phyloP scores from a whole-genome alignment of 2,113 vertebrate genomes.

The Oreotragus oreotragus region DNA sequence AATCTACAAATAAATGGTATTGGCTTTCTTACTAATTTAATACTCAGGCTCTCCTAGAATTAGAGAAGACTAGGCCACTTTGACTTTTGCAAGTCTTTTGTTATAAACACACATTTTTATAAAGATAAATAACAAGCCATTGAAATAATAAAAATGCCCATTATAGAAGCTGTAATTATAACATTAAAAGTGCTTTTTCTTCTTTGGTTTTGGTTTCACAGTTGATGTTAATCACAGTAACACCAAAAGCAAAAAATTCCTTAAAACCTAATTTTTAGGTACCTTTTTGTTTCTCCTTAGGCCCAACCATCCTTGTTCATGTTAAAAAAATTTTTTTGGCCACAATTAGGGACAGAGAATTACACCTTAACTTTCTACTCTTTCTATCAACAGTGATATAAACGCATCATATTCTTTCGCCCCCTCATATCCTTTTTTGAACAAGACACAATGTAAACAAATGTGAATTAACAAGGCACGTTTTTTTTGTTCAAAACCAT shows the following conservation, averaged over 20 bases:
- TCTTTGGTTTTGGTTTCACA: not conserved
- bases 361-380: not conserved
- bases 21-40: not conserved
- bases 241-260: not conserved
- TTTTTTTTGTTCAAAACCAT: constrained; percentile 4
- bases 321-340: not conserved
- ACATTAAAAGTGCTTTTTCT: not conserved
- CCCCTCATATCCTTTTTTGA: not conserved
- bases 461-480: not conserved
- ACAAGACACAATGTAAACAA: not conserved
- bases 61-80: not conserved
- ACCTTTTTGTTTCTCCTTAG: not conserved
- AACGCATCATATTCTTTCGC: not conserved
- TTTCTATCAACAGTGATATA: not conserved
- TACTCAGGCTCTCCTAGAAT: not conserved
- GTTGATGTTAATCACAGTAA: not conserved
- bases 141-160: not conserved
- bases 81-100: not conserved
- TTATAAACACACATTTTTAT: not conserved
- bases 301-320: not conserved
- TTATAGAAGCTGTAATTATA: not conserved
- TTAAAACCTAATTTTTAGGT: not conserved
- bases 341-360: not conserved
- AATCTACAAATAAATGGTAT: not conserved
- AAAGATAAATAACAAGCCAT: not conserved